phyloP scores from a whole-genome alignment of 1,140 invertebrate genomes.

The Drosophila subpulchrella region DNA sequence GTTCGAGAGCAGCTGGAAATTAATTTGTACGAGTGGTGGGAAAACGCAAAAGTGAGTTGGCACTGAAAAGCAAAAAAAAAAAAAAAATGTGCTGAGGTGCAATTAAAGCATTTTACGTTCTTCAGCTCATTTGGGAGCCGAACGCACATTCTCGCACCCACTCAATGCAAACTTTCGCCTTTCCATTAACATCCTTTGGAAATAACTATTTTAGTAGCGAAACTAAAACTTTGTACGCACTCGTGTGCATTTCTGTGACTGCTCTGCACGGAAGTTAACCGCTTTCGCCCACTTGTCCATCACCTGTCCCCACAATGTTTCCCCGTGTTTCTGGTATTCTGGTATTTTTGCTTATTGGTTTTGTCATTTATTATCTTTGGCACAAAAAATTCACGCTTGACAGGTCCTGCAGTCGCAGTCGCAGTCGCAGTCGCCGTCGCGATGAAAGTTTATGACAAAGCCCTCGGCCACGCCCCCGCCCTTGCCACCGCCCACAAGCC shows the following conservation, averaged over 20 bases:
- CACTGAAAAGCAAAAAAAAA: not conserved
- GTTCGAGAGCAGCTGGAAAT: not conserved
- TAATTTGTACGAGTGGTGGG: not conserved
- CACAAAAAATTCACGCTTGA: conserved; percentile 69
- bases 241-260: not conserved
- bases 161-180: conserved; percentile 9
- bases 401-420: conserved; percentile 36
- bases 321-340: conserved; percentile 13
- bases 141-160: not conserved
- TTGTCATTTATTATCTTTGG: conserved; percentile 62
- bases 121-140: conserved; percentile 2
- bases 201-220: not conserved
- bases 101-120: conserved; percentile 3
- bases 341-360: conserved; percentile 55
- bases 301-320: conserved; percentile 5
- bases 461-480: conserved; percentile 12
- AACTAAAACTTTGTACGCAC: conserved; percentile 4
- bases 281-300: conserved; percentile 1
- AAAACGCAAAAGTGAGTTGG: not conserved
- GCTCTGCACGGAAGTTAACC: conserved; percentile 2
- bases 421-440: conserved; percentile 24
- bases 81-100: not conserved
- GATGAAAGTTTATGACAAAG: conserved; percentile 76
- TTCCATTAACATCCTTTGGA: conserved; percentile 18
- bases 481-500: not conserved